These are phyloP conservation scores for Leiothrix lutea DNA, from an alignment of 2,113 vertebrate species.

Conservation along the genomic window DNA sequence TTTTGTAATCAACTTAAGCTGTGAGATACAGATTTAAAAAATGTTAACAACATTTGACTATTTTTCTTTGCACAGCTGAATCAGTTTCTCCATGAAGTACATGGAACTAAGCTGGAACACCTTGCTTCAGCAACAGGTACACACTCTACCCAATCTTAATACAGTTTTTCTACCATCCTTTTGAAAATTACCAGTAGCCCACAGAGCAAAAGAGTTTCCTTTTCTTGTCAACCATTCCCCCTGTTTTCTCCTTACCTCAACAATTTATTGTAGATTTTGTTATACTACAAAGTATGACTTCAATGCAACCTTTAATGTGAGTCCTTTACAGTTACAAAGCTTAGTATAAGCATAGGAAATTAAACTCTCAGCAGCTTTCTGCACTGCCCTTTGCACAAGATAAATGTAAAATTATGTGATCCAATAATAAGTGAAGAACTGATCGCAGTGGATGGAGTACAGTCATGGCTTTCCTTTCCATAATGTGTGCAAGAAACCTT, in stretches of 20 bases:
- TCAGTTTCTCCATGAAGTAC: background rate
- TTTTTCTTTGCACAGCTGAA: background rate
- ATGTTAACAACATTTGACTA: background rate
- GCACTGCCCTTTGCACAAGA: constrained; percentile 1
- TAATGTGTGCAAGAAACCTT: constrained; percentile 25
- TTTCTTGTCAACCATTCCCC: background rate
- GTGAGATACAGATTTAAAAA: background rate
- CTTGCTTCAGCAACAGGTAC: background rate
- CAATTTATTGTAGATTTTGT: background rate
- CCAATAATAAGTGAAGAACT: constrained; percentile 55
- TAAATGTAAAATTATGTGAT: constrained; percentile 54
- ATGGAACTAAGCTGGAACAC: background rate
- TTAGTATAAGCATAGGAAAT: background rate
- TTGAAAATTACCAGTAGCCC: background rate
- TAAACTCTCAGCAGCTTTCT: background rate
- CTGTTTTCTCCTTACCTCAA: background rate
- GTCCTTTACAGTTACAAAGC: background rate
- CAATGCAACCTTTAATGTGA: background rate
- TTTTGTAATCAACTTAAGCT: background rate
- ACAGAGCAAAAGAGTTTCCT: background rate
- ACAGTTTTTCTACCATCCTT: background rate
- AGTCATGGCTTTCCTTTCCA: constrained; percentile 38
- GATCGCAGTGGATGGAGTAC: background rate
- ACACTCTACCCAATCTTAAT: background rate
- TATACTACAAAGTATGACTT: background rate